These are phyloP conservation scores for Sycon ciliatum DNA, from an alignment of 37 sponge, comb jelly and placozoan species.

Conservation along the genomic window DNA sequence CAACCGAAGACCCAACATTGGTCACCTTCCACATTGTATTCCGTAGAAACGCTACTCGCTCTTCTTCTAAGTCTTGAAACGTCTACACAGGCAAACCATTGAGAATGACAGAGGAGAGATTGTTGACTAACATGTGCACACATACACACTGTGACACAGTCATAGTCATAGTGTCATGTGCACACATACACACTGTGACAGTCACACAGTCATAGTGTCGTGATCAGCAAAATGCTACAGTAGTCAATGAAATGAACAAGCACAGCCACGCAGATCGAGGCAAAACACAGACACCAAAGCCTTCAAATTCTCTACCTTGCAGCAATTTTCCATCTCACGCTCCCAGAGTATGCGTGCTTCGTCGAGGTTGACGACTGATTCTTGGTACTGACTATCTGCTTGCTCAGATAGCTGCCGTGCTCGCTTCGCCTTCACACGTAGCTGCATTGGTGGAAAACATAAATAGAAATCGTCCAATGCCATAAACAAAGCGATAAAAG, in stretches of 20 bases:
- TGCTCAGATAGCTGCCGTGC: slow-evolving; percentile 28
- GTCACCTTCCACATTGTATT: slow-evolving; percentile 68
- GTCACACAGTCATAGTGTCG: too few relatives aligned
- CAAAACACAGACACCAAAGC: background rate
- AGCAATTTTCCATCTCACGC: slow-evolving; percentile 69
- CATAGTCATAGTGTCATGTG: too few relatives aligned
- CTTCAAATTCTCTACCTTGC: too few relatives aligned
- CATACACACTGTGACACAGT: too few relatives aligned
- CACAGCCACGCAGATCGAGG: background rate
- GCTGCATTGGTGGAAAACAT: too few relatives aligned
- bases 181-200: too few relatives aligned
- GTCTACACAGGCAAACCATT: too few relatives aligned
- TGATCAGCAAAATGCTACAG: background rate
- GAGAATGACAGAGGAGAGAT: too few relatives aligned
- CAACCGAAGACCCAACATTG: slow-evolving; percentile 49
- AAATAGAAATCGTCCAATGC: too few relatives aligned
- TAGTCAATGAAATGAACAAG: background rate
- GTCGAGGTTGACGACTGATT: slow-evolving; percentile 55
- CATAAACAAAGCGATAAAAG: too few relatives aligned
- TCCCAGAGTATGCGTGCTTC: slow-evolving; percentile 69
- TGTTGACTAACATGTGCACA: too few relatives aligned
- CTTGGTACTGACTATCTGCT: slow-evolving; percentile 57
- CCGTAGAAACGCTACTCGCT: slow-evolving; percentile 64
- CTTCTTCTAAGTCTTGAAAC: slow-evolving; percentile 77
- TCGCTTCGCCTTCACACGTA: slow-evolving; percentile 9